phyloP scores from a whole-genome alignment of 2,113 vertebrate species.

The Trematomus loennbergii region DNA sequence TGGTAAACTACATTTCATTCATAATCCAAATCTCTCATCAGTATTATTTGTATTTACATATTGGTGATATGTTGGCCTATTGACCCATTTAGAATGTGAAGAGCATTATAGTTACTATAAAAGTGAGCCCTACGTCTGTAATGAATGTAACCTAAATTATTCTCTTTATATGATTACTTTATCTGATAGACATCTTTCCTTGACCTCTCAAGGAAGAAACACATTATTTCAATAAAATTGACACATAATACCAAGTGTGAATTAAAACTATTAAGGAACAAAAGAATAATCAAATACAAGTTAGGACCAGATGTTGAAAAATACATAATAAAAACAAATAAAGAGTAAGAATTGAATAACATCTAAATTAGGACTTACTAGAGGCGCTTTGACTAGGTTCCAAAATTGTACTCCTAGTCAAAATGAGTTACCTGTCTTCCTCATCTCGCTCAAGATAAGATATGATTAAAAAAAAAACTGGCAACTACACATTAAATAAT shows the following conservation, averaged over 20 bases:
- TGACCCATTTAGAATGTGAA: background rate
- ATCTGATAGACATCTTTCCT: background rate
- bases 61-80: background rate
- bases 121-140: background rate
- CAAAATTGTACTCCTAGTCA: no score
- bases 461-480: background rate
- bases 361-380: no score
- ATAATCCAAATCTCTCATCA: background rate
- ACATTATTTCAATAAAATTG: no score
- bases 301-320: no score
- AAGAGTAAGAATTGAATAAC: no score
- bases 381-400: background rate
- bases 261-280: no score
- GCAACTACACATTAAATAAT: background rate
- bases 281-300: no score
- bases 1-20: background rate
- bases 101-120: background rate
- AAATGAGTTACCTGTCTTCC: background rate
- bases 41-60: background rate
- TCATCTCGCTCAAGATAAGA: background rate
- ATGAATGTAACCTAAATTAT: background rate
- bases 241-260: no score
- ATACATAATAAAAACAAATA: no score
- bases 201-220: background rate
- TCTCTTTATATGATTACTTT: background rate